These are phyloP conservation scores for Idaea aversata DNA, from an alignment of 2,888 invertebrate species.

Conservation along the genomic window DNA sequence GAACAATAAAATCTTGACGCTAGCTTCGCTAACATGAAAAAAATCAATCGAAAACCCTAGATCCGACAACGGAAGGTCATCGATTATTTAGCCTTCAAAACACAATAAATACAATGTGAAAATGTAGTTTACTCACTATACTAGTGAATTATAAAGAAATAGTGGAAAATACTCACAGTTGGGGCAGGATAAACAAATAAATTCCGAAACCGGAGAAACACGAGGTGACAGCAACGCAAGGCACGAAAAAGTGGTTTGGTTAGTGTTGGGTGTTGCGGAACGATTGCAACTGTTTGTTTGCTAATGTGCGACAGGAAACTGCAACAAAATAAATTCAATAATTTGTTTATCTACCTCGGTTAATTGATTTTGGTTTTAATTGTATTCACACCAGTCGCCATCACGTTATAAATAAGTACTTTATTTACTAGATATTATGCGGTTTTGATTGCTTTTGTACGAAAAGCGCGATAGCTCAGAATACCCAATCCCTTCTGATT, in stretches of 20 bases:
- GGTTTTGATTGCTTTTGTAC: too few relatives aligned
- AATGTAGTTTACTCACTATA: background rate
- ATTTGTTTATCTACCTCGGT: too few relatives aligned
- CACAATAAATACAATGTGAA: background rate
- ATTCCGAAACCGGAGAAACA: conserved; percentile 49
- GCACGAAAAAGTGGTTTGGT: conserved; percentile 15
- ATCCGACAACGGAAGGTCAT: conserved; percentile 23
- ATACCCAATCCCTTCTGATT: too few relatives aligned
- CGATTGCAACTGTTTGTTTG: background rate
- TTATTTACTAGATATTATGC: too few relatives aligned
- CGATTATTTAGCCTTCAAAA: background rate
- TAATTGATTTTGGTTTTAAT: too few relatives aligned
- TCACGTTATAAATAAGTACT: too few relatives aligned
- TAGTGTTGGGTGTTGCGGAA: conserved; percentile 12
- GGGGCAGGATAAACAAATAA: conserved; percentile 34
- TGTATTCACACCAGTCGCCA: too few relatives aligned
- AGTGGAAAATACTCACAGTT: conserved; percentile 41
- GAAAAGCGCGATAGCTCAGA: too few relatives aligned
- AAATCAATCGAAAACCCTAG: conserved; percentile 24
- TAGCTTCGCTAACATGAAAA: conserved; percentile 4
- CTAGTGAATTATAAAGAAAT: background rate
- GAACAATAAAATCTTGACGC: background rate
- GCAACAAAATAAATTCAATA: too few relatives aligned
- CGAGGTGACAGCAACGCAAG: conserved; percentile 48
- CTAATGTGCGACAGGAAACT: background rate